phyloP scores from a whole-genome alignment of 1,140 invertebrate species.

The Bombus impatiens region DNA sequence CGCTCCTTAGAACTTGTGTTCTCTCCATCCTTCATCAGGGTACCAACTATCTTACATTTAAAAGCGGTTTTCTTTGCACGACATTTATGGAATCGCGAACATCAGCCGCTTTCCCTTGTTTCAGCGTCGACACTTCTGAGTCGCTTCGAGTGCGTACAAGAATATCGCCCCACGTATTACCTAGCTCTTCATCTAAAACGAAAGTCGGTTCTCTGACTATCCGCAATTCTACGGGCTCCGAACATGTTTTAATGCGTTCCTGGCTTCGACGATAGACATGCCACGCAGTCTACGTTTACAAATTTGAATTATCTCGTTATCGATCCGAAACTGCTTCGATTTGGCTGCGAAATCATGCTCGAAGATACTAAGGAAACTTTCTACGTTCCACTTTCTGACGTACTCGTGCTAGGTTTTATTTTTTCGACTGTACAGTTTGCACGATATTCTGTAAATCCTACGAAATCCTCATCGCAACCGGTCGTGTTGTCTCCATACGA shows the following conservation, averaged over 20 bases:
- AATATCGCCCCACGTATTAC: conserved; percentile 69
- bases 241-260: conserved; percentile 82
- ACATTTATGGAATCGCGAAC: too few species aligned
- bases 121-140: conserved; percentile 72
- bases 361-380: conserved; percentile 66
- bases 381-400: background rate
- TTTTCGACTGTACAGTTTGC: conserved; percentile 1
- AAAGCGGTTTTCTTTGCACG: too few species aligned
- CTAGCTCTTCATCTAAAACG: conserved; percentile 56
- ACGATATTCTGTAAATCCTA: conserved; percentile 42
- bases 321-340: conserved; percentile 80
- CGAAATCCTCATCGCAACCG: conserved; percentile 65
- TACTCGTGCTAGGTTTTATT: background rate
- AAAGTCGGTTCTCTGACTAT: conserved; percentile 66
- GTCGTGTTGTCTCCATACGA: too few species aligned
- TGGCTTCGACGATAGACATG: conserved; percentile 84
- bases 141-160: conserved; percentile 69
- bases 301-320: conserved; percentile 87
- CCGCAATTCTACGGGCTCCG: conserved; percentile 72
- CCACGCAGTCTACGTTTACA: conserved; percentile 86
- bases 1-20: too few species aligned
- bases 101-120: conserved; percentile 14
- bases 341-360: conserved; percentile 72
- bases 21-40: too few species aligned
- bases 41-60: too few species aligned